Base-by-base conservation (phyloP, 30 jellyfish, hydroid and myxozoan genomes). In the Aurelia aurita region DNA sequence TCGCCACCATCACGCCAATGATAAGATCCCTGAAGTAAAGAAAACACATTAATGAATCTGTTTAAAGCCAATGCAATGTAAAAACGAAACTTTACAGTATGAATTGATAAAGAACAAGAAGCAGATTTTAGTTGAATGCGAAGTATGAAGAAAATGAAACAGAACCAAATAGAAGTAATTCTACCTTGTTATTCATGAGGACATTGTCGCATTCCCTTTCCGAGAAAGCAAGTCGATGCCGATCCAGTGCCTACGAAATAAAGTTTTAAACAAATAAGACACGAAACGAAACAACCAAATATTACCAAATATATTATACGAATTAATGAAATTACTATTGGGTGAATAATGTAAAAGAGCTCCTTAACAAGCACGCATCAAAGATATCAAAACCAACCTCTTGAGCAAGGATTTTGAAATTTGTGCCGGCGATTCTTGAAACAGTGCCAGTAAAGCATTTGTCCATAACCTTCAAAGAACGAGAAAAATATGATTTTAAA, bases 1-100 rank as follows among this genome's bases (percentile, higher is more conserved):
- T 89, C 94, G 1, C 97, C 97, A 1, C 97, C 97, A 80, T 89
- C 97, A 12, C 97, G 94, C 97, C 97, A 89, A 66, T 89, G 97
- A 47, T 89, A 89, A 20, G 73, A 90, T 1, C 97, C 97, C 96
- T 88, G 62, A 31, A 39, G 51, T 15, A 39, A 39, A 0, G 14
- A 58, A 31, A 65, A 18, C 18, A 3, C 18, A 29, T 21, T 34
- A 51, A 26, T 22, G 22, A 20, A 16, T 39, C 51, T 39, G n/a
- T n/a, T n/a, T n/a, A n/a, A n/a, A n/a, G n/a, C n/a, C n/a, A n/a
- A n/a, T n/a, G n/a, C n/a, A n/a, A n/a, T n/a, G n/a, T n/a, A n/a
- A n/a, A n/a, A n/a, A n/a, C n/a, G n/a, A n/a, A n/a, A n/a, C n/a
- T n/a, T n/a, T n/a, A n/a, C n/a, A n/a, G n/a, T n/a, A n/a, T n/a